Base-by-base conservation (phyloP, 1,140 invertebrate genomes). In the Leptinotarsa texana region DNA sequence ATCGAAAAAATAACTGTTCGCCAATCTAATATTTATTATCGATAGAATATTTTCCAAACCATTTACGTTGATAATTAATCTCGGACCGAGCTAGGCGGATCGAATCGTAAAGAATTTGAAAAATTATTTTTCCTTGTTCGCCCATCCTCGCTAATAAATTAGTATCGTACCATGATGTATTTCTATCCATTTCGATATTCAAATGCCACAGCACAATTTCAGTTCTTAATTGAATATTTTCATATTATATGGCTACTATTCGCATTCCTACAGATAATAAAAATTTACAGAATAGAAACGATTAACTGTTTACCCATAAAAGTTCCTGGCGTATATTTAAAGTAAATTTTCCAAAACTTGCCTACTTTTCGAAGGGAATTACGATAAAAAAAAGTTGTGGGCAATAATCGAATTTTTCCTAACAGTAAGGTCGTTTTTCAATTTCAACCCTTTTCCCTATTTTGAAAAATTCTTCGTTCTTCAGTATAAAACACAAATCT, bases 91-190 rank as follows among this genome's bases (percentile, higher is more conserved):
- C 15, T 57, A 57, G 51, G 51, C 51, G 51, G 51, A 57, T 57
- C 51, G 51, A 57, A 57, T 57, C n/a, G 51, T 15, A 15, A 57
- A 57, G 51, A 57, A 57, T 57, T 57, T 18, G n/a, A 57, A 57
- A 18, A 57, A 57, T 57, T 17, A 17, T 57, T 57, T 15, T 57
- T 57, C 6, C 51, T 57, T 18, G 15, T 57, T 57, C 51, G 51
- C 51, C 51, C 51, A 57, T 57, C 51, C 51, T 57, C 15, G 51
- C 51, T 57, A 57, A 57, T 57, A 57, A 57, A 57, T 57, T 13
- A 57, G 6, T 17, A 57, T 15, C n/a, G 51, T 57, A 17, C 6
- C 17, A 57, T 57, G 51, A 57, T n/a, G 13, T 57, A 57, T 57
- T 57, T n/a, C 13, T 15, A 57, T 57, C n/a, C 13, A 18, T 57